Evolutionary conservation across 1,140 invertebrate species (phyloP).

Genomic region (Micrasema minimum): DNA sequence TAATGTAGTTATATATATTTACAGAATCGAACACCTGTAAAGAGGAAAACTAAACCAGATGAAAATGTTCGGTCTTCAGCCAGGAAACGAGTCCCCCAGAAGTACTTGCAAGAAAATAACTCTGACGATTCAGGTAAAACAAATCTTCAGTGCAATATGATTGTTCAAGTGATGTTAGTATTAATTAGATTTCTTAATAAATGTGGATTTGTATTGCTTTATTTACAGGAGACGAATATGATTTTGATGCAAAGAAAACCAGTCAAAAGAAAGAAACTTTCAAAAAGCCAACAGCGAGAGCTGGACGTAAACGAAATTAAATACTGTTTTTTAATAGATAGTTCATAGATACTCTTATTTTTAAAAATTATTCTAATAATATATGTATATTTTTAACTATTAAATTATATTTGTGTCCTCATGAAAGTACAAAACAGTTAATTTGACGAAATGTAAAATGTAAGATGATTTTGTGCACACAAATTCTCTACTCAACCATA

Average conservation of each 20-base stretch:
- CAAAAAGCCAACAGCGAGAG: conserved; percentile 49
- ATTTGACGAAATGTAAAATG: too few relatives aligned
- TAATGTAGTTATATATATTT: too few relatives aligned
- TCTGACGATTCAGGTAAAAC: conserved; percentile 45
- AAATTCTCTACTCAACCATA: too few relatives aligned
- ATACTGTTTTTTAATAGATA: not conserved
- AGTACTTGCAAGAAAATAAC: conserved; percentile 42
- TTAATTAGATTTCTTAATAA: conserved; percentile 20
- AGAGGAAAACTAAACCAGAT: conserved; percentile 33
- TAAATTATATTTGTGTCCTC: too few relatives aligned
- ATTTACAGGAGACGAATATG: conserved; percentile 43
- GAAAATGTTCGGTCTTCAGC: conserved; percentile 38
- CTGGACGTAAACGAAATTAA: conserved; percentile 45
- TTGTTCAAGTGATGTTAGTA: conserved; percentile 1
- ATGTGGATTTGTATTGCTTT: too few relatives aligned
- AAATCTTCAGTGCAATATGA: not conserved
- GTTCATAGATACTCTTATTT: too few relatives aligned
- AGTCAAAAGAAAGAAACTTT: conserved; percentile 44
- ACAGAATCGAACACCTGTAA: conserved; percentile 47
- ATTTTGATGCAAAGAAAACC: conserved; percentile 28
- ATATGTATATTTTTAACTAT: too few relatives aligned
- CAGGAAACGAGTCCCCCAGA: conserved; percentile 40
- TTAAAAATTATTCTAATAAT: too few relatives aligned
- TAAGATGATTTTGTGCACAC: too few relatives aligned
- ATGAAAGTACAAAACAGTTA: too few relatives aligned